phyloP scores from a whole-genome alignment of 2,888 invertebrate genomes.

The Pterostichus niger region DNA sequence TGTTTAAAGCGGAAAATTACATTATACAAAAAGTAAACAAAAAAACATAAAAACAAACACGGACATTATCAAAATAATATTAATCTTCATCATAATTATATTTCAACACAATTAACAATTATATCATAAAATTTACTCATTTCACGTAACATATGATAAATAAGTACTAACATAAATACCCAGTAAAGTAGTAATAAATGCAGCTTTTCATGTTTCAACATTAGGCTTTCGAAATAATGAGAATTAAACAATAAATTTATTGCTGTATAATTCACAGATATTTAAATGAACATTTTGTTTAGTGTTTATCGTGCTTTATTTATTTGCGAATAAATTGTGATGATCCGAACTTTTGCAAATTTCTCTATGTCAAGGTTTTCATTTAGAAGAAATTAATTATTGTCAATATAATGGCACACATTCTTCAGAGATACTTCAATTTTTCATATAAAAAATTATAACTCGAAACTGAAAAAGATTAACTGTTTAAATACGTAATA shows the following conservation, averaged over 20 bases:
- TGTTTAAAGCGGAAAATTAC: not conserved
- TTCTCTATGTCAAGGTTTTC: constrained; percentile 11
- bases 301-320: constrained; percentile 14
- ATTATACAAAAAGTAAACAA: not conserved
- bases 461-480: no score
- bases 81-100: constrained; percentile 41
- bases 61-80: constrained; percentile 18
- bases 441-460: no score
- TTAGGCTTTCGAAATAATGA: constrained; percentile 46
- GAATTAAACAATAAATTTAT: constrained; percentile 42
- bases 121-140: constrained; percentile 33
- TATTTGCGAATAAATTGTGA: constrained; percentile 2
- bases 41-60: constrained; percentile 28
- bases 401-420: not conserved
- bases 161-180: constrained; percentile 35
- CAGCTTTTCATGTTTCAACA: constrained; percentile 28
- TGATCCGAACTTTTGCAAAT: constrained; percentile 15
- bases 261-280: constrained; percentile 32
- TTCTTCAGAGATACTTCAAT: no score
- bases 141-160: constrained; percentile 27
- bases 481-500: no score
- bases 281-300: constrained; percentile 23
- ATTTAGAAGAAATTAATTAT: not conserved
- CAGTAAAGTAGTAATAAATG: constrained; percentile 33
- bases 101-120: constrained; percentile 40